Conservation (phyloP, 2,888 invertebrate species). For the Eulithis prunata region DNA sequence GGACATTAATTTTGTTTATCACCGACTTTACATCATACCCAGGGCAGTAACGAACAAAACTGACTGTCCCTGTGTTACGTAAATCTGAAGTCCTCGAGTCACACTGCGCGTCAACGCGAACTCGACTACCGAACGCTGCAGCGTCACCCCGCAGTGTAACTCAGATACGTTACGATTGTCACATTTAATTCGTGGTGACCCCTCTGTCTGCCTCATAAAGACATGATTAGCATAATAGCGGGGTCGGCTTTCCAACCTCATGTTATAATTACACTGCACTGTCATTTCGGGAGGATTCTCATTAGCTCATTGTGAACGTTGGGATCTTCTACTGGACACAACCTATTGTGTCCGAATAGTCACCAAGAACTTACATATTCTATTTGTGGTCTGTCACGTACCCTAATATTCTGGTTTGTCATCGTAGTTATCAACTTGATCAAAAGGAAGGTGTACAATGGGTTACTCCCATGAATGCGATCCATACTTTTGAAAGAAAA, state of each 20-base stretch:
- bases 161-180: too few relatives aligned
- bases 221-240: conserved; percentile 13
- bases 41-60: not conserved
- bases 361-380: not conserved
- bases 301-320: conserved; percentile 17
- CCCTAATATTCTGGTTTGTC: too few relatives aligned
- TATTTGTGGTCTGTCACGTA: not conserved
- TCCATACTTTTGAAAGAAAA: too few relatives aligned
- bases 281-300: not conserved
- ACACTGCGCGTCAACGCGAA: too few relatives aligned
- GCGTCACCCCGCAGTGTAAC: too few relatives aligned
- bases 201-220: conserved; percentile 14
- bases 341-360: conserved; percentile 1
- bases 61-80: too few relatives aligned
- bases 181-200: too few relatives aligned
- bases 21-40: conserved; percentile 26
- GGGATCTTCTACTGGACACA: not conserved
- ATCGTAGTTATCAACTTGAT: not conserved
- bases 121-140: too few relatives aligned
- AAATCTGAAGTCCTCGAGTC: too few relatives aligned
- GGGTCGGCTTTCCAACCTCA: conserved; percentile 7
- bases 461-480: too few relatives aligned
- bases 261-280: conserved; percentile 13
- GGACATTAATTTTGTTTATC: conserved; percentile 24
- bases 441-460: not conserved